Base-by-base conservation (phyloP, 2,797 vertebrate genomes). In the Hybognathus amarus region DNA sequence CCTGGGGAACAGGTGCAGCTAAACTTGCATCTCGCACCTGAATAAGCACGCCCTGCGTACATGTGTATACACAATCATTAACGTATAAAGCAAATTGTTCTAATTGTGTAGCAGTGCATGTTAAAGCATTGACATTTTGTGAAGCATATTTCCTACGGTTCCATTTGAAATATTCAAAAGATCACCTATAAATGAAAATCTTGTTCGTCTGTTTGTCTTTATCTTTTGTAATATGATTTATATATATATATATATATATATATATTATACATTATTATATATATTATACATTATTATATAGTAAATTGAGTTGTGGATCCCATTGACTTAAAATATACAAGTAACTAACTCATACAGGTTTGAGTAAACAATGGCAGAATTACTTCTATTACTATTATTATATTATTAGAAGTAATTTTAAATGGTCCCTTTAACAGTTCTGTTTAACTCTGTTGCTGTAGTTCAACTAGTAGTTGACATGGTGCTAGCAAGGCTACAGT, bases 1-100 rank as follows among this genome's bases (percentile, higher is more conserved):
- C 85, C 59, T 79, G 82, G 77, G 80, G 80, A 86, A 87, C 89
- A 89, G 89, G 83, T 90, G 89, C 85, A 85, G 69, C 71, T 68
- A 83, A 86, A 85, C 75, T 67, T 61, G 45, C 64, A 84, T 84
- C 77, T 87, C 76, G 70, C 82, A 84, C 76, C 85, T 87, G 88
- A 89, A 77, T 85, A 85, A 87, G 69, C 66, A 33, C 7, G 33
- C 24, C 79, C 24, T 45, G 40, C 12, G 6, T 33, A 47, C n/a
- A 47, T 77, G 67, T 77, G 71, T 68, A 36, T 54, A 40, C 15
- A 63, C 67, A 78, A 18, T 78, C 67, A 83, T 70, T 78, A 71
- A 79, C 3, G 1, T 63, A 52, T 52, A 22, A 69, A 83, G 54
- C 20, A 27, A 67, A 61, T 75, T 73, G 80, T 56, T 59, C 68